Conservation (phyloP, 2,113 vertebrate species). For the Plecotus auritus region DNA sequence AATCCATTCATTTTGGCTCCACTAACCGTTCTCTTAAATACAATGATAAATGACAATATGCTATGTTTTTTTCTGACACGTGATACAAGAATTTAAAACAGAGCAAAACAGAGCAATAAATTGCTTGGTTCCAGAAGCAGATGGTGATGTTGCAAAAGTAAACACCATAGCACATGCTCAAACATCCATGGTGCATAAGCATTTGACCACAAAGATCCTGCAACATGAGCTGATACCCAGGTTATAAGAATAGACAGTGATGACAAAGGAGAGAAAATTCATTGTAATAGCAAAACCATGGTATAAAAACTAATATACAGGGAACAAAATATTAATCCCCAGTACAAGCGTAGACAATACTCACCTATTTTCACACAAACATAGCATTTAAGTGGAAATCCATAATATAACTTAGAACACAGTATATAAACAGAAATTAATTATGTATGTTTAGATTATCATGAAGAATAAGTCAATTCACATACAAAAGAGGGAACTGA, state of each 20-base stretch:
- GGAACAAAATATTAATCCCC: background rate
- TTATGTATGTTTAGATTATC: background rate
- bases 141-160: slow-evolving; percentile 48
- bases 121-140: slow-evolving; percentile 46
- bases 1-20: background rate
- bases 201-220: slow-evolving; percentile 26
- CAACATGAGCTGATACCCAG: background rate
- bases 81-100: background rate
- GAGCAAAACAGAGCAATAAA: slow-evolving; percentile 49
- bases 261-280: background rate
- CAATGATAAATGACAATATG: slow-evolving; percentile 30
- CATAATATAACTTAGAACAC: background rate
- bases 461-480: background rate
- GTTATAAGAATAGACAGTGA: background rate
- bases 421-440: background rate
- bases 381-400: background rate
- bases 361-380: background rate
- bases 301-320: background rate
- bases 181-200: slow-evolving; percentile 45
- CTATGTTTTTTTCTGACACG: slow-evolving; percentile 29
- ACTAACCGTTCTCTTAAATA: background rate
- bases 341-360: background rate
- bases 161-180: slow-evolving; percentile 57
- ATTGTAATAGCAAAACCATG: background rate
- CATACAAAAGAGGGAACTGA: background rate